These are phyloP conservation scores for Sebastiscus tertius DNA, from an alignment of 2,797 vertebrate species.

Conservation along the genomic window DNA sequence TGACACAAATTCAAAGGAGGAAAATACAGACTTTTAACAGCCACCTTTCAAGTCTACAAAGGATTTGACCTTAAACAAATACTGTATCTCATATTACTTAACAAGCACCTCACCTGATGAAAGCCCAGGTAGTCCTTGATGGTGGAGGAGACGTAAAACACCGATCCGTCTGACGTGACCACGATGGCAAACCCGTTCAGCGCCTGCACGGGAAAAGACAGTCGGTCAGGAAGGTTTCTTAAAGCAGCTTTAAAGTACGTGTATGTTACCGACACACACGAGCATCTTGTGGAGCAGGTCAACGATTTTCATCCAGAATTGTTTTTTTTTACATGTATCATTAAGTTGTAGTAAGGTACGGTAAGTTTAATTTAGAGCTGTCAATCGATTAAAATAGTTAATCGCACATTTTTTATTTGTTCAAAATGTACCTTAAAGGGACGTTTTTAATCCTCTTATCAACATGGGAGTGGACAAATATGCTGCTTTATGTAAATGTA, in stretches of 20 bases:
- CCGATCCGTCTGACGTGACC: slow-evolving; percentile 81
- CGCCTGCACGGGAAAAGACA: slow-evolving; percentile 68
- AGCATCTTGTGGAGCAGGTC: background rate
- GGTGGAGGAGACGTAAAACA: slow-evolving; percentile 85
- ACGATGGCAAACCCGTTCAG: slow-evolving; percentile 86
- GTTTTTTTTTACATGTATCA: no score
- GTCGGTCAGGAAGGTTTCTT: background rate
- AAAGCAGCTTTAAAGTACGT: background rate
- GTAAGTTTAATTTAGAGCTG: no score
- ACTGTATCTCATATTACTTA: background rate
- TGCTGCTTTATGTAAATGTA: no score
- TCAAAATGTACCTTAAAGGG: no score
- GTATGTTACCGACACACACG: background rate
- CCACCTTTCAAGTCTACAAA: background rate
- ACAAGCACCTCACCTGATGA: slow-evolving; percentile 79
- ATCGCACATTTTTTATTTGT: no score
- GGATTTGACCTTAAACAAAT: background rate
- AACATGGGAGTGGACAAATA: no score
- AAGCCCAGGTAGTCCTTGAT: slow-evolving; percentile 89
- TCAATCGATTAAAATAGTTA: no score
- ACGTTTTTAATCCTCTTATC: no score
- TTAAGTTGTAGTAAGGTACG: no score
- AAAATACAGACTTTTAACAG: background rate
- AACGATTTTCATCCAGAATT: background rate
- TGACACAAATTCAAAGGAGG: background rate